These are phyloP conservation scores for Mormyrus hasselquistii DNA, from an alignment of 2,797 vertebrate genomes.

Conservation along the genomic window DNA sequence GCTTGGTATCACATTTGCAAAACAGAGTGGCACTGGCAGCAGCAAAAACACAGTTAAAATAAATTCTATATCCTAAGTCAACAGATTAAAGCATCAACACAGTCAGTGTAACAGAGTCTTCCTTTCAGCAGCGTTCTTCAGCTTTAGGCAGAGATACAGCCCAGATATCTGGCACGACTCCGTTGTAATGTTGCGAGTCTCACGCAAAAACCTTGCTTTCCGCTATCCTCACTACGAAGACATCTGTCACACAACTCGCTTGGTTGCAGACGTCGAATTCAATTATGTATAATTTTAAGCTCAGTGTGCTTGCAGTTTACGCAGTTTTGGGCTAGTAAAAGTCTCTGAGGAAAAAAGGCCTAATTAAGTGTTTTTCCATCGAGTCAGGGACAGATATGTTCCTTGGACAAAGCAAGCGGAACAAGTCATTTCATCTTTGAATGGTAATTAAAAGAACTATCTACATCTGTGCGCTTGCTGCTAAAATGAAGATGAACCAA, in stretches of 20 bases:
- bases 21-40: not conserved
- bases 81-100: not conserved
- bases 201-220: not conserved
- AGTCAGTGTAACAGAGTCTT: not conserved
- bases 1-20: not conserved
- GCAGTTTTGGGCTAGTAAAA: constrained; percentile 5
- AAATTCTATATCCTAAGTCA: not conserved
- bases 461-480: not conserved
- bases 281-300: constrained; percentile 17
- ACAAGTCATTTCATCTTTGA: not conserved
- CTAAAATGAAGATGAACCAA: not conserved
- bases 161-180: not conserved
- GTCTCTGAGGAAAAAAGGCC: constrained; percentile 3
- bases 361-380: constrained; percentile 15
- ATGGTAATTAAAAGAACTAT: not conserved
- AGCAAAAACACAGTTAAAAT: too few species aligned
- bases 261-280: constrained; percentile 11
- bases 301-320: constrained; percentile 7
- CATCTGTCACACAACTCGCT: constrained; percentile 6
- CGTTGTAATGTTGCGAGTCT: not conserved
- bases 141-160: not conserved
- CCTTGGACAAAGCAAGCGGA: not conserved
- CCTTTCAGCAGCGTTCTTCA: not conserved
- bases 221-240: not conserved
- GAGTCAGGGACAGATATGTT: not conserved